A percentile compares a stretch with the other conserved stretches of the same genome.
Evolutionary conservation across 2,113 vertebrate genomes (phyloP).

Genomic region (Numida meleagris): DNA sequence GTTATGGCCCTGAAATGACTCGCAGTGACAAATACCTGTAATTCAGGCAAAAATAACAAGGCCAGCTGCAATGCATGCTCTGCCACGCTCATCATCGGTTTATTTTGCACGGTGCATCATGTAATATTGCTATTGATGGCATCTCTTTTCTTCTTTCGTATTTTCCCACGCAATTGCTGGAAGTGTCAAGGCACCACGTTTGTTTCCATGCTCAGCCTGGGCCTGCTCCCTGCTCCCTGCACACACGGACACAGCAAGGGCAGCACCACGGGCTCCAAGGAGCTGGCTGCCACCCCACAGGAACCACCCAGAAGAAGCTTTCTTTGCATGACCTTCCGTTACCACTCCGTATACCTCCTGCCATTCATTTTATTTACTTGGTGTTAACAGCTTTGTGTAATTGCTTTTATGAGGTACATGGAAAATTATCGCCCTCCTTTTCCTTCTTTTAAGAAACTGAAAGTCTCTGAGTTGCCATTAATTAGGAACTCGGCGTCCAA

Average conservation of each 20-base stretch:
- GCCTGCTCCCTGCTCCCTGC: not conserved
- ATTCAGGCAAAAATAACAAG: not conserved
- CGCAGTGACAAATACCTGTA: not conserved
- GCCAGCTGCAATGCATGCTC: not conserved
- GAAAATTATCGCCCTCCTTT: rapidly evolving
- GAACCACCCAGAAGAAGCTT: not conserved
- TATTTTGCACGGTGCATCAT: not conserved
- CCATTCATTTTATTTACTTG: not conserved
- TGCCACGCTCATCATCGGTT: not conserved
- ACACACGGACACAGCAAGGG: not conserved
- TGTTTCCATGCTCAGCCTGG: not conserved
- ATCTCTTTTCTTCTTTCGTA: not conserved
- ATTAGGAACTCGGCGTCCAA: not conserved
- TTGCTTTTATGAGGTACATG: not conserved
- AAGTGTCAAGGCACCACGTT: rapidly evolving
- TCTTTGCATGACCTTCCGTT: not conserved
- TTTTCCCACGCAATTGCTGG: rapidly evolving
- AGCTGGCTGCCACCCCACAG: no score
- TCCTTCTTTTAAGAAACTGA: not conserved
- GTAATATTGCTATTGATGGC: not conserved
- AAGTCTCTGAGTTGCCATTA: not conserved
- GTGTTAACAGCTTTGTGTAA: rapidly evolving
- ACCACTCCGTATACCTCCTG: not conserved
- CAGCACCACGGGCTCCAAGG: no score
- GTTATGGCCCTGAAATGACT: not conserved